phyloP scores from a whole-genome alignment of 2,888 invertebrate species.

The Ochropleura leucogaster region DNA sequence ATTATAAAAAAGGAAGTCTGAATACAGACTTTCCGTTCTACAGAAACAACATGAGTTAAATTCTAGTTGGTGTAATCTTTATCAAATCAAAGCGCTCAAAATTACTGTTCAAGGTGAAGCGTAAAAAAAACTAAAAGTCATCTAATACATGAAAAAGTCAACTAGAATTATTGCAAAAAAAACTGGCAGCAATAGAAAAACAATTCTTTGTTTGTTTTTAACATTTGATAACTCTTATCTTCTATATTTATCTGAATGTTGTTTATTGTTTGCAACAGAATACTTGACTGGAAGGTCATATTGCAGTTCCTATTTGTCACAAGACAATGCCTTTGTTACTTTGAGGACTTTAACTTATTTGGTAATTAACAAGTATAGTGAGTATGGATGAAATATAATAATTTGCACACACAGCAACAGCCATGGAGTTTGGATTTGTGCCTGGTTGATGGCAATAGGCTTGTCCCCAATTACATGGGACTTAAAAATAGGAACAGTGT shows the following conservation, averaged over 20 bases:
- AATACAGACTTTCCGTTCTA: background rate
- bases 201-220: conserved; percentile 61
- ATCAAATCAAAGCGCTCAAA: background rate
- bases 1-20: background rate
- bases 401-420: background rate
- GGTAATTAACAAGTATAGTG: background rate
- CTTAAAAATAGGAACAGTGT: no score
- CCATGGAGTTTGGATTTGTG: no score
- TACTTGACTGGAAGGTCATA: conserved; percentile 45
- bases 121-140: conserved; percentile 11
- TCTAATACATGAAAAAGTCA: background rate
- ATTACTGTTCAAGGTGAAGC: conserved; percentile 8
- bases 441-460: no score
- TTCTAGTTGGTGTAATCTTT: background rate
- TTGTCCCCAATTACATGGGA: no score
- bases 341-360: background rate
- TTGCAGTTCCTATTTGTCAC: conserved; percentile 25
- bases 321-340: conserved; percentile 37
- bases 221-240: conserved; percentile 61
- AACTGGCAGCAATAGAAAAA: conserved; percentile 26
- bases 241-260: conserved; percentile 50
- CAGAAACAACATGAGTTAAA: background rate
- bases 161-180: conserved; percentile 15
- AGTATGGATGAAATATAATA: background rate
- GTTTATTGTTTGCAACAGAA: conserved; percentile 47